Evolutionary conservation across 53 echinoderm and acorn worm species (phyloP).

Genomic region (Holothuria leucospilota): DNA sequence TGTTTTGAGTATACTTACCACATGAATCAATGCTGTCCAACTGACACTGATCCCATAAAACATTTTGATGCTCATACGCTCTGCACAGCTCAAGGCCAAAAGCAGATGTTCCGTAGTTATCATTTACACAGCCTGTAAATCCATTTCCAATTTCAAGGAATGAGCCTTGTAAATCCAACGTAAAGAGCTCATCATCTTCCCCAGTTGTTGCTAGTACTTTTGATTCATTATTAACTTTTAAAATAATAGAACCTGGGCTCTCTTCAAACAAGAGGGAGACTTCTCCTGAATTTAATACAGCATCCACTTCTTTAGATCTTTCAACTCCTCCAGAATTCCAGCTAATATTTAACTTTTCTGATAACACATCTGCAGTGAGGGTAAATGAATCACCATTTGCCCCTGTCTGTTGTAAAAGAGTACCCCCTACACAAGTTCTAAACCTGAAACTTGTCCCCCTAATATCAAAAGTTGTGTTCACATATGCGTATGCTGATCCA

Average conservation of each 20-base stretch:
- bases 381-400: slow-evolving; percentile 63
- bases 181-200: not conserved
- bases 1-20: slow-evolving; percentile 1
- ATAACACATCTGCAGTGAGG: slow-evolving; percentile 37
- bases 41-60: slow-evolving; percentile 6
- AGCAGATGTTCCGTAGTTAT: not conserved
- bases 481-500: slow-evolving; percentile 57
- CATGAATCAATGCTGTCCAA: not conserved
- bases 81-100: not conserved
- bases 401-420: slow-evolving; percentile 73
- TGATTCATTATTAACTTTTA: not conserved
- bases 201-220: not conserved
- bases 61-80: not conserved
- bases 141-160: not conserved
- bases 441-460: slow-evolving; percentile 54
- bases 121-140: slow-evolving; percentile 35
- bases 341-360: not conserved
- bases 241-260: not conserved
- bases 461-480: slow-evolving; percentile 51
- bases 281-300: not conserved
- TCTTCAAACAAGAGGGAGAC: not conserved
- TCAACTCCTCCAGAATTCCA: not conserved
- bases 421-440: slow-evolving; percentile 86
- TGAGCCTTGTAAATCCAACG: not conserved
- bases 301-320: not conserved